Evolutionary conservation across 2,797 vertebrate genomes (phyloP), one percentile per base, ranked within the genome.

Genomic region (Mus minutoides): DNA sequence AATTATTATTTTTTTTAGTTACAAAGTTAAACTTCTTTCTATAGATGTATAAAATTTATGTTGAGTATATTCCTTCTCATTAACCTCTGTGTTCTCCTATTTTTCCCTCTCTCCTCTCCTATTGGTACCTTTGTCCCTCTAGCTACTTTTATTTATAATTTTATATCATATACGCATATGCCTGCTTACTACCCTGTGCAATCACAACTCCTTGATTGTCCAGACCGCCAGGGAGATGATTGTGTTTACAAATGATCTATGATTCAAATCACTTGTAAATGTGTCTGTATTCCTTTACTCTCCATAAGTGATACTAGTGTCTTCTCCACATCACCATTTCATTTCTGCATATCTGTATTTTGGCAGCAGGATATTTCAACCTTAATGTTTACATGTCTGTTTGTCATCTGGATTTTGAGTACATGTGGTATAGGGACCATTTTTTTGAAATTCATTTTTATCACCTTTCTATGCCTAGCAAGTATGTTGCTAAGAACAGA

Each of bases 401-500:
- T 84, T 92, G 52, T 7, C 40, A 10, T 10, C 90, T 89, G 11
- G 29, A 56, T 12, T 95, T n/a, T 93, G 67, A 92, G 31, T 10
- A 91, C 34, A 69, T 75, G 6, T 34, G 79, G 12, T 2, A 21
- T 49, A 82, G 37, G 37, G 6, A 22, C 2, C 2, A 49, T 64
- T 94, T 90, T 94, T 93, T 9, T n/a, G n/a, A n/a, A n/a, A 85
- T 93, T 84, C n/a, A 90, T 82, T 54, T 52, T 92, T 92, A 79
- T 94, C 34, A 84, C 60, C 12, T 90, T 16, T 79, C 34, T 91
- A 52, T 83, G 43, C 34, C 29, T 83, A 56, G 9, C n/a, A 71
- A 91, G 56, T 26, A 52, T 91, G 89, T 86, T 92, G 34, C 26
- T 10, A 95, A 17, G 60, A 94, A 92, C n/a, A 89, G 83, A 91